Conservation (phyloP, 2,113 vertebrate genomes). For the Corythornis madagascariensis region DNA sequence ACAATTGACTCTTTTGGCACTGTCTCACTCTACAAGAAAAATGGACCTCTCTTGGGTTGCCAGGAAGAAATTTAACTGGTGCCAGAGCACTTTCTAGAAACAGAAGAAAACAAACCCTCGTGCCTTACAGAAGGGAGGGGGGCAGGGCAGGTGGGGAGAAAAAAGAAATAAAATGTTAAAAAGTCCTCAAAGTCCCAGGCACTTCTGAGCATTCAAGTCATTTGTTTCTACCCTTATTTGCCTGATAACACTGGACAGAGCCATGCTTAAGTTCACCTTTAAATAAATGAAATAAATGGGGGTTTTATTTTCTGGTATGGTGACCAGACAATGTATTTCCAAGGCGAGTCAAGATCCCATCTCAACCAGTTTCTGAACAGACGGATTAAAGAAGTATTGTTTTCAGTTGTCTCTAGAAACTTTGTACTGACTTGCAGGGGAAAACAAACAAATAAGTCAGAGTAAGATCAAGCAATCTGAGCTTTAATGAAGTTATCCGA, state of each 20-base stretch:
- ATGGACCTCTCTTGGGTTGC: neutral
- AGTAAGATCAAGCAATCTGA: neutral
- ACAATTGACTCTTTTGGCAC: neutral
- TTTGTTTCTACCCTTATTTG: neutral
- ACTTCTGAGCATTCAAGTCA: neutral
- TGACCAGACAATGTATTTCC: neutral
- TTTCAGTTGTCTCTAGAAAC: neutral
- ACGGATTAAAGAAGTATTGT: neutral
- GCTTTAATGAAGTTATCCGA: neutral
- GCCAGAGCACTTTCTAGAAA: constrained; percentile 1
- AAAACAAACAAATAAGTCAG: neutral
- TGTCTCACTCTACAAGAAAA: neutral
- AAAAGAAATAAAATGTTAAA: neutral
- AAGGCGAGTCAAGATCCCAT: neutral
- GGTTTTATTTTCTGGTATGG: neutral
- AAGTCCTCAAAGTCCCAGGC: neutral
- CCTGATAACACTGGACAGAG: neutral
- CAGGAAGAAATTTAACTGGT: constrained; percentile 7
- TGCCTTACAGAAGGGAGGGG: neutral
- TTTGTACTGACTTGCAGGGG: neutral
- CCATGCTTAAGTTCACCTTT: neutral
- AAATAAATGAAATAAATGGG: neutral
- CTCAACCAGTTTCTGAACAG: neutral
- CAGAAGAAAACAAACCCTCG: neutral
- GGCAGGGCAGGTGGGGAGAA: no score